Evolutionary conservation across 2,113 vertebrate genomes (phyloP), one percentile per base, ranked within the genome.

Genomic region (Pluvialis apricaria): DNA sequence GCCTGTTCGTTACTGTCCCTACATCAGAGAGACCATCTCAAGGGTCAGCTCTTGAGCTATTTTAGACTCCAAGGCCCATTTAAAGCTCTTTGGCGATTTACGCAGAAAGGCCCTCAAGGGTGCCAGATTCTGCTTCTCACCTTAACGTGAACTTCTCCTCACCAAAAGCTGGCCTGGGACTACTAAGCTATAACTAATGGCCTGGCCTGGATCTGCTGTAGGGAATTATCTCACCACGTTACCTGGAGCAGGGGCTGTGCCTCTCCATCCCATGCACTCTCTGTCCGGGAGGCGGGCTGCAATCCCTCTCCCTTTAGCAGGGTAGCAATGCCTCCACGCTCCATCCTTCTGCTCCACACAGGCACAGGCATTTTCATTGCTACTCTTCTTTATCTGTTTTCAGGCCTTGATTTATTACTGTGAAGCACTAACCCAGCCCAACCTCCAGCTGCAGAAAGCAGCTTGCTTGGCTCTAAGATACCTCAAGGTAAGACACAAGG

Each of bases 361-460:
- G 20, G 28, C 45, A 64, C 29, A 28, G 29, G 20, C 3, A 10
- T 65, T 88, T 80, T 93, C 61, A 94, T 8, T 2, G 5, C 11
- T 25, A 1, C 36, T 88, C 47, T 68, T 70, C 62, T 96, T 88
- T 80, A 40, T 92, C 71, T 95, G 16, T 85, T 96, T 93, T 85
- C 97, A 99, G 99, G 99, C 99, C 49, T 97, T 99, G 96, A 98
- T 99, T 84, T 99, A 98, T 94, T 99, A 99, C 97, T 99, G 98
- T 73, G 98, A 99, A 97, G 98, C 98, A 14, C 97, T 99, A 87
- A 99, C 98, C 5, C 98, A 99, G 96, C 98, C 98, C 60, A 98
- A 98, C 83, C 97, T 98, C 61, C 98, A 98, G 89, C 98, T 98
- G 45, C 99, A 99, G 98, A 99, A 98, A 88, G 99, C 98, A 15